Percentiles rank a stretch among this genome's conserved stretches.
phyloP scores from a whole-genome alignment of 2,113 vertebrate species.

The Aleadryas rufinucha region DNA sequence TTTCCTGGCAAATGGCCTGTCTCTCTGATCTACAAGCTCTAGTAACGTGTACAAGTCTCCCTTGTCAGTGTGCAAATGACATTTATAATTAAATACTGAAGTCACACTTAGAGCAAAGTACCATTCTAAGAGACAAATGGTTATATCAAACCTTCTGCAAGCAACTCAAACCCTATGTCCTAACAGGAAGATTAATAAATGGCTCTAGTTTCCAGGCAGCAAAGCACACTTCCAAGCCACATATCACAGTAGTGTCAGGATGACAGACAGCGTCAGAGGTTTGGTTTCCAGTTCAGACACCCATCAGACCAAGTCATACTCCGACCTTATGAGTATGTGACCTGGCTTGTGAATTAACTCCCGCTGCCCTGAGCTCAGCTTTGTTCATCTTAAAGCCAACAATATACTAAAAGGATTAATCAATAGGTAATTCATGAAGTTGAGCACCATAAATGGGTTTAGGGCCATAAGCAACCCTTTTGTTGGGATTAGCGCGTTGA shows the following conservation, averaged over 20 bases:
- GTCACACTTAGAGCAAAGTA: background rate
- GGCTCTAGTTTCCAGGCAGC: background rate
- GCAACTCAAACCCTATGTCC: background rate
- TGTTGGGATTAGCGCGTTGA: conserved; percentile 76
- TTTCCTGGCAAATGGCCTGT: background rate
- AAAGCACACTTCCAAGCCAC: background rate
- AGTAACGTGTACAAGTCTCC: rapidly evolving
- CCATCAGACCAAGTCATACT: conserved; percentile 39
- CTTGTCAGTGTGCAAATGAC: rapidly evolving
- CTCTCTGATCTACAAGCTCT: background rate
- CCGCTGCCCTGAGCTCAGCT: conserved; percentile 23
- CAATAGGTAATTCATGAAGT: conserved; percentile 87
- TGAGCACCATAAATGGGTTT: conserved; percentile 76
- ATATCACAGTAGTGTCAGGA: background rate
- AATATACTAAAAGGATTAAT: conserved; percentile 81
- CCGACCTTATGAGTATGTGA: conserved; percentile 36
- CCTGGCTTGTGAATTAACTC: conserved; percentile 57
- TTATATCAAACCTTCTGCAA: background rate
- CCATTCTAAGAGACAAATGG: background rate
- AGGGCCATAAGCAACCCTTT: conserved; percentile 76
- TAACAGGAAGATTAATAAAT: background rate
- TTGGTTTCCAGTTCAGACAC: conserved; percentile 20
- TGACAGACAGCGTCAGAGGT: background rate
- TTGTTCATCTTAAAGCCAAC: conserved; percentile 75
- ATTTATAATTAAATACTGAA: background rate